phyloP scores from a whole-genome alignment of 2,113 vertebrate species.

The Tetrao urogallus region DNA sequence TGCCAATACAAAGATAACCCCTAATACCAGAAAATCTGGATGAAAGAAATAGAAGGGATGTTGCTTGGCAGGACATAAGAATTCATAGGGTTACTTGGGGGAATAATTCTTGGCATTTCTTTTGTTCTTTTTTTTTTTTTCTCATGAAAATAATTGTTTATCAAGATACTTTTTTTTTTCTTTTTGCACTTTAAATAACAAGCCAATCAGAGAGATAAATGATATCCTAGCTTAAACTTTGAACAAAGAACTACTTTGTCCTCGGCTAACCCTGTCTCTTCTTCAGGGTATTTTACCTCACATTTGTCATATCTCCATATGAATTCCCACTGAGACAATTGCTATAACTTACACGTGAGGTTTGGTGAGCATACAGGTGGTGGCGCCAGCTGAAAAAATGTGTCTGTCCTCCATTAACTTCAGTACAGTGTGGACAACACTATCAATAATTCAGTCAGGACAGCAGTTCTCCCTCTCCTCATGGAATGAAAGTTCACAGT shows the following conservation, averaged over 20 bases:
- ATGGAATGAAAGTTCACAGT: background rate
- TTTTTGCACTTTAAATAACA: background rate
- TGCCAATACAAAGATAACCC: background rate
- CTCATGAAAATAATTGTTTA: background rate
- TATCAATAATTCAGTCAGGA: background rate
- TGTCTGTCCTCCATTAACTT: background rate
- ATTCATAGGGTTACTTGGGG: background rate
- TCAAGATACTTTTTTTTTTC: background rate
- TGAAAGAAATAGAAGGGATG: background rate
- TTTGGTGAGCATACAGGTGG: background rate
- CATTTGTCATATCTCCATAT: background rate
- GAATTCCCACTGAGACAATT: background rate
- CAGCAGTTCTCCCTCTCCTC: background rate
- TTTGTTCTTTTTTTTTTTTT: too few species aligned
- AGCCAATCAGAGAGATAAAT: background rate
- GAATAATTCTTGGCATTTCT: background rate
- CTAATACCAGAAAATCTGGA: background rate
- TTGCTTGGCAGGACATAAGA: background rate
- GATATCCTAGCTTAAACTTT: background rate
- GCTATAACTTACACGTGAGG: background rate
- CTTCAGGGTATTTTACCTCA: background rate
- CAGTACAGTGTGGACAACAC: background rate
- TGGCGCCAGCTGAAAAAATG: background rate
- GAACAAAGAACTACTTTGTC: background rate
- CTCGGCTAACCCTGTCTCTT: background rate